Percentiles rank a stretch among this genome's conserved stretches.
phyloP scores from a whole-genome alignment of 2,797 vertebrate species.

The Heteromormyrus szaboi region DNA sequence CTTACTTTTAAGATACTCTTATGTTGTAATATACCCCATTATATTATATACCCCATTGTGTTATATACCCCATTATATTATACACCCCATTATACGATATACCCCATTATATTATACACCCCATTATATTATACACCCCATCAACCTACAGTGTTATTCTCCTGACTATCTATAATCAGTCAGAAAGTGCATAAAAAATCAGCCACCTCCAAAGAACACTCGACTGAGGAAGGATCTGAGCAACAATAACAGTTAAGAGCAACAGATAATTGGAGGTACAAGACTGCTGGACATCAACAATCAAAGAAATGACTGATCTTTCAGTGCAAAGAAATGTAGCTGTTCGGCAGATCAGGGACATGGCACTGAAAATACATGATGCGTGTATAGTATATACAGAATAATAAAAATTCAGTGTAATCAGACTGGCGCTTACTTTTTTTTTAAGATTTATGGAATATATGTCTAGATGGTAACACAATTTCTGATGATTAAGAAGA shows the following conservation, averaged over 20 bases:
- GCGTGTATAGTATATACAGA: background rate
- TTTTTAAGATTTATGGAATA: background rate
- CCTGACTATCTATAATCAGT: background rate
- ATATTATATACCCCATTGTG: no score
- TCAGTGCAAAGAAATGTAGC: background rate
- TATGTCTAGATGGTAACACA: background rate
- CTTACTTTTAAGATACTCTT: background rate
- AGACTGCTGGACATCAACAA: background rate
- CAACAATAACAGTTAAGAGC: background rate
- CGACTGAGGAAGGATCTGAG: background rate
- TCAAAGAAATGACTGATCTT: background rate
- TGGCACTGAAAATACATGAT: background rate
- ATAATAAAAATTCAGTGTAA: background rate
- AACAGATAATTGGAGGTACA: background rate
- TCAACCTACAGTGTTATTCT: background rate
- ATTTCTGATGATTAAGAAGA: background rate
- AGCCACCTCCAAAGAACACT: background rate
- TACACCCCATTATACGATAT: background rate
- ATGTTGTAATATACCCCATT: background rate
- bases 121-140: background rate
- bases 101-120: no score
- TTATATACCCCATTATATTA: no score
- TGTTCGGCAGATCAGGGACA: background rate
- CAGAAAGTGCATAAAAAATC: background rate
- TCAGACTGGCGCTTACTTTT: background rate